Base-by-base conservation (phyloP, 2,113 vertebrate genomes). In the Protobothrops mucrosquamatus region DNA sequence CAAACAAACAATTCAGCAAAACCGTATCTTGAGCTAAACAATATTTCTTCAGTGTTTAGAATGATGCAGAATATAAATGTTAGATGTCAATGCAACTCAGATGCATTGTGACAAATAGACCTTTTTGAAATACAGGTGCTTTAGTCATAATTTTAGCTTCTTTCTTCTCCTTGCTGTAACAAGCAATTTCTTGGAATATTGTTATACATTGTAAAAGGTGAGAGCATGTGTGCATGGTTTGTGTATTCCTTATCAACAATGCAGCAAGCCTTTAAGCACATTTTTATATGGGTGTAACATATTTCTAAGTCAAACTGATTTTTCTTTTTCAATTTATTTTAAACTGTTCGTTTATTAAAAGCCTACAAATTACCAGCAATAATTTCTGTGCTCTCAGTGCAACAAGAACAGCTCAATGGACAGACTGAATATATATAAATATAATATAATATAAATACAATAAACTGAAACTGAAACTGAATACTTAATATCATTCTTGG, bases 351-450 rank as follows among this genome's bases (percentile, higher is more conserved):
- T 96, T 96, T 93, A 95, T 94, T 95, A 94, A 85, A 95, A 94
- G 93, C 46, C 46, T 94, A 88, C 74, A 90, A 96, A 94, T 95
- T 94, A 95, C 92, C 90, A 90, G 46, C 85, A 92, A 94, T 96
- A 95, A 96, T 96, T 95, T 95, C 91, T 39, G 46, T 87, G 88
- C 56, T 94, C 87, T 95, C 93, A 90, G 54, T 88, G 74, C 39
- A 91, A 69, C 93, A 94, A 0, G 90, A 95, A 91, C 55, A 92
- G 89, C 87, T 96, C 92, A 46, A 96, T 88, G 61, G 94, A 95
- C 29, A 97, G 95, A 94, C 85, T 93, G 92, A 95, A 93, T 93
- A 52, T n/a, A n/a, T n/a, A n/a, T n/a, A n/a, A n/a, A n/a, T n/a
- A n/a, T n/a, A n/a, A n/a, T n/a, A n/a, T n/a, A n/a, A n/a, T n/a